These are phyloP conservation scores for Aphidius colemani DNA, from an alignment of 2,888 invertebrate genomes.

Conservation along the genomic window DNA sequence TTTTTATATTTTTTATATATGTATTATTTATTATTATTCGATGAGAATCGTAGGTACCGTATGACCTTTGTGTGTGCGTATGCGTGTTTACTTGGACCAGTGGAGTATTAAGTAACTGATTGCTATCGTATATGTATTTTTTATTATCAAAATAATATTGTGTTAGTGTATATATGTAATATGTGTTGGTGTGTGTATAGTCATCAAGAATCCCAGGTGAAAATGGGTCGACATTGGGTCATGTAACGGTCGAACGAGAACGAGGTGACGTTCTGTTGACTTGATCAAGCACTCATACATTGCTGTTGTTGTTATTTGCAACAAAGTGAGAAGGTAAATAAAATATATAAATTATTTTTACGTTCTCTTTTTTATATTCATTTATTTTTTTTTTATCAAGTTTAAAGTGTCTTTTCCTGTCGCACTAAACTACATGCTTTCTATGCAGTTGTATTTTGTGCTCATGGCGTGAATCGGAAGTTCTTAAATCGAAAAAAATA, in stretches of 20 bases:
- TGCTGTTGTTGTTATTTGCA: too few relatives aligned
- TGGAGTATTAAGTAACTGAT: slow-evolving; percentile 7
- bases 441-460: slow-evolving; percentile 1
- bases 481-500: background rate
- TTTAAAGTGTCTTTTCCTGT: background rate
- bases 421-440: background rate
- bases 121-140: background rate
- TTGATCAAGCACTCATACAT: slow-evolving; percentile 11
- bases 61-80: slow-evolving; percentile 15
- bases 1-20: too few relatives aligned
- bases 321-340: too few relatives aligned
- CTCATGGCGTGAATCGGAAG: background rate
- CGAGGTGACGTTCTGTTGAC: slow-evolving; percentile 25
- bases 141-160: too few relatives aligned
- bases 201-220: slow-evolving; percentile 16
- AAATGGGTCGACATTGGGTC: slow-evolving; percentile 56
- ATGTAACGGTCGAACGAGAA: slow-evolving; percentile 53
- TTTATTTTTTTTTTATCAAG: background rate
- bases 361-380: too few relatives aligned
- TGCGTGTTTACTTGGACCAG: slow-evolving; percentile 13
- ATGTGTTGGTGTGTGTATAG: background rate
- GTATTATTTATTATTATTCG: background rate
- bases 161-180: too few relatives aligned
- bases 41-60: slow-evolving; percentile 16
- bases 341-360: too few relatives aligned